Percentiles rank a stretch among this genome's conserved stretches.
These are phyloP conservation scores for Heliconius ismenius DNA, from an alignment of 2,888 invertebrate species.

Conservation along the genomic window DNA sequence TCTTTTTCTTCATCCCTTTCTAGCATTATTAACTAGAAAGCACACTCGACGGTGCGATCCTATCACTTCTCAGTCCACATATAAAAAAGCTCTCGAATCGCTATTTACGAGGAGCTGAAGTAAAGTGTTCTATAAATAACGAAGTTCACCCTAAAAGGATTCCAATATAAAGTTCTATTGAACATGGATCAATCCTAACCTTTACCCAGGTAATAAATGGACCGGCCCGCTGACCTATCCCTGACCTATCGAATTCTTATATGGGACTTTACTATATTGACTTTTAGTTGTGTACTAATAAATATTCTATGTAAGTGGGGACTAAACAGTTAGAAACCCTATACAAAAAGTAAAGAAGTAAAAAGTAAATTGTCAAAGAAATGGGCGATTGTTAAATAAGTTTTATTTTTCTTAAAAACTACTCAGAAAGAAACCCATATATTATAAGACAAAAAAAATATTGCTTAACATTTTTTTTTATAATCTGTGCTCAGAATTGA, in stretches of 20 bases:
- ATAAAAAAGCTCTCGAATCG: background rate
- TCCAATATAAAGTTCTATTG: conserved; percentile 22
- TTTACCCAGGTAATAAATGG: conserved; percentile 30
- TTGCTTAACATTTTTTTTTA: too few species aligned
- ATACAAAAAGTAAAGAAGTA: background rate
- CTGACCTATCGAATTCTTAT: conserved; percentile 34
- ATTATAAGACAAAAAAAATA: too few species aligned
- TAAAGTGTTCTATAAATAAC: conserved; percentile 25
- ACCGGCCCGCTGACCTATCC: conserved; percentile 24
- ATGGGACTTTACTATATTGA: conserved; percentile 8
- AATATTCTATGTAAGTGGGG: background rate
- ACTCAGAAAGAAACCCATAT: background rate
- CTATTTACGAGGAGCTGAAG: conserved; percentile 9
- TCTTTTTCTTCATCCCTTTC: background rate
- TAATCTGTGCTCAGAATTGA: too few species aligned
- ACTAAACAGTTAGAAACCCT: background rate
- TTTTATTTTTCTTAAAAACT: background rate
- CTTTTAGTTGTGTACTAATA: background rate
- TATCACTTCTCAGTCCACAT: background rate
- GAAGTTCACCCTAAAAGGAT: conserved; percentile 26
- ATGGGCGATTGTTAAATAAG: background rate
- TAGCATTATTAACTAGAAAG: background rate
- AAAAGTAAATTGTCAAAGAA: background rate
- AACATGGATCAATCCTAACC: conserved; percentile 17
- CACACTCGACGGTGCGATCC: background rate